These are phyloP conservation scores for Tinea semifulvella DNA, from an alignment of 2,888 invertebrate species.

Conservation along the genomic window DNA sequence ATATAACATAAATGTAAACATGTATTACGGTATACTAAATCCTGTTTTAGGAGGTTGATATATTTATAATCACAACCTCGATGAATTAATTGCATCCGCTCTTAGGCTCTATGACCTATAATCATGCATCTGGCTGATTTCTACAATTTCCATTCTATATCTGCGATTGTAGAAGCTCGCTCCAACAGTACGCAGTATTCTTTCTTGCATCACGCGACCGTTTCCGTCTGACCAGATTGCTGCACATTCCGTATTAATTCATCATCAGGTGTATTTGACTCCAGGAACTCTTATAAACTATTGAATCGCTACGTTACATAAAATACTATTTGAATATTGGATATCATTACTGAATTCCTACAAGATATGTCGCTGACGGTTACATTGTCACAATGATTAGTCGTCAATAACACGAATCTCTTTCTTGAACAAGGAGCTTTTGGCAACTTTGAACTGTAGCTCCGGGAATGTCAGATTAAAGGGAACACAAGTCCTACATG, in stretches of 20 bases:
- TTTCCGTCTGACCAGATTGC: constrained; percentile 1
- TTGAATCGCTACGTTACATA: background rate
- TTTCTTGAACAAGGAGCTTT: background rate
- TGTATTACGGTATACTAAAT: constrained; percentile 7
- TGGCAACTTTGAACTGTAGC: background rate
- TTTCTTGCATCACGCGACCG: background rate
- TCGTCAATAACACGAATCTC: background rate
- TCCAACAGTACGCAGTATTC: background rate
- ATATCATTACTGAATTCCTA: background rate
- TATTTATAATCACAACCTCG: constrained; percentile 24
- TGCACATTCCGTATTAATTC: background rate
- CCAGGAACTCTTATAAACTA: constrained; percentile 3
- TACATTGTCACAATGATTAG: background rate
- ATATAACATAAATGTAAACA: constrained; percentile 8
- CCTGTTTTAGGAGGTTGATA: constrained; percentile 24
- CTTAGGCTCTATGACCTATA: background rate
- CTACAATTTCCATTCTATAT: too few species aligned
- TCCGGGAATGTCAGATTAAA: background rate
- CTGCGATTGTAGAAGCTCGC: too few species aligned
- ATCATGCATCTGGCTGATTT: constrained; percentile 2
- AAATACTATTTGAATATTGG: background rate
- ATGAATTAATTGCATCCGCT: constrained; percentile 14
- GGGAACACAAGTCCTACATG: background rate
- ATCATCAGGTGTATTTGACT: background rate
- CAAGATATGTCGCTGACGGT: background rate